Evolutionary conservation across 1,140 invertebrate species (phyloP), one percentile per base, ranked within the genome.

Genomic region (Manduca sexta): DNA sequence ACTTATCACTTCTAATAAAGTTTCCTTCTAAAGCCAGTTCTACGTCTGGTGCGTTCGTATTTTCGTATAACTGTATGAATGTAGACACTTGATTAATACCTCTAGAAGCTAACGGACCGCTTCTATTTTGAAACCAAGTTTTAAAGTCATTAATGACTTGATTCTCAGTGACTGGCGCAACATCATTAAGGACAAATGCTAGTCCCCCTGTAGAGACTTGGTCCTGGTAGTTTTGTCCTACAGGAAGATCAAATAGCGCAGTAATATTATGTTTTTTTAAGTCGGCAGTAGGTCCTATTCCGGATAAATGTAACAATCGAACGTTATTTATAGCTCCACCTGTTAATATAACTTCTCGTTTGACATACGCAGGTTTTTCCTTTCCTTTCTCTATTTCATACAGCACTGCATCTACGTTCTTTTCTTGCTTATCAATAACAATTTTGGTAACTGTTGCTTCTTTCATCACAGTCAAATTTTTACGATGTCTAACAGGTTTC

Each of bases 241-340:
- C 90, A 0, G 89, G 88, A 43, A 93, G 87, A 69, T 92, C 86
- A 1, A 78, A 56, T 1, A 91, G 31, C 0, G 80, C 56, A 2
- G 86, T 72, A 17, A 93, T 90, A 13, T 87, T 87, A 17, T 89
- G 63, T 50, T 89, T 80, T 21, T 88, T 61, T 2, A 97, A 68
- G 58, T 94, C 90, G 14, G 89, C 69, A 44, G 86, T 88, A 5
- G 92, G 92, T 15, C 93, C 93, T 30, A 94, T 89, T 11, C 93
- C 93, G 14, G 92, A 93, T 1, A 93, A 62, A 89, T 94, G 91
- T 5, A 94, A 60, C 10, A 94, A 57, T 63, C 92, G 87, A 0
- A 92, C 91, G 34, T 89, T 88, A 31, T 86, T 86, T 45, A 77
- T 87, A 46, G 72, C 83, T 45, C 92, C 93, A 6, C 88, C 89